Evolutionary conservation across 1,140 invertebrate genomes (phyloP), one percentile per base, ranked within the genome.

Genomic region (Zaprionus gabonicus): DNA sequence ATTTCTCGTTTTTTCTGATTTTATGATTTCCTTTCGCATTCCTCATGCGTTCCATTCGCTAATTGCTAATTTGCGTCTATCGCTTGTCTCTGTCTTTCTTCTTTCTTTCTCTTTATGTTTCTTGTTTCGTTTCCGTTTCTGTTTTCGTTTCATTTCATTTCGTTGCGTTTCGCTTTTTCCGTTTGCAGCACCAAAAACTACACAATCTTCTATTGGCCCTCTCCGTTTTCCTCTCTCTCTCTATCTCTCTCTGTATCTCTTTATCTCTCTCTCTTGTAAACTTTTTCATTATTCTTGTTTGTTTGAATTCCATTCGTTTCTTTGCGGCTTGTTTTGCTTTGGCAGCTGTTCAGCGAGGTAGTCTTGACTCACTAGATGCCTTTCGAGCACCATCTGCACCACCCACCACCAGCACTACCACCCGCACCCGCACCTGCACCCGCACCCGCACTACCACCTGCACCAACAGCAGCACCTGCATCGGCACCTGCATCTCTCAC

Each of bases 181-280:
- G 27, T 75, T 75, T 65, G 72, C 77, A 72, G 77, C 77, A 79
- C 77, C 66, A 59, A 79, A 76, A 63, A 76, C 62, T 63, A 71
- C 73, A 79, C 77, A 38, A 41, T 75, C 67, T 44, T 76, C 59
- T 65, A 65, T 76, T 71, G 67, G 68, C 59, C 63, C 44, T 34
- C 25, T 63, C 28, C 13, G 10, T 28, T 5, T 59, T 23, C 41
- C 36, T 31, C 28, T 58, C 25, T 53, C 25, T 59, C 0, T 46
- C 28, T 20, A 25, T 28, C 6, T 38, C 17, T 65, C 31, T 56
- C 71, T 71, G 23, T 80, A 7, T 38, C 41, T 58, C 10, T 15
- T 5, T 56, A 3, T 44, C 34, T 57, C 17, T 64, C 46, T 36
- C 20, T 51, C 3, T 12, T 12, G 9, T 10, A 23, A 12, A 9